These are phyloP conservation scores for Mastigias papua DNA, from an alignment of 30 jellyfish, hydroid and myxozoan genomes.

Conservation along the genomic window DNA sequence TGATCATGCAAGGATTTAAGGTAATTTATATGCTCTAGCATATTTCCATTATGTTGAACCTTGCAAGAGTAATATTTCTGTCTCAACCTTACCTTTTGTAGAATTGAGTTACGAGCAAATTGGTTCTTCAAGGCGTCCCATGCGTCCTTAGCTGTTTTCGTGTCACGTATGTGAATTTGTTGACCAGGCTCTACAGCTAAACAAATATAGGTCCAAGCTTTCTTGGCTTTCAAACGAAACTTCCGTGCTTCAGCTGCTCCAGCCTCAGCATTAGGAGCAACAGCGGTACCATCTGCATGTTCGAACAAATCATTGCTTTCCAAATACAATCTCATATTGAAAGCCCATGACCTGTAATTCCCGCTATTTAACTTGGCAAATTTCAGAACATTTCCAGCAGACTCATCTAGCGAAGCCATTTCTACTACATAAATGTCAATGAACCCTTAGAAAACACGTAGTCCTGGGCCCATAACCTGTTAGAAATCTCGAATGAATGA, in stretches of 20 bases:
- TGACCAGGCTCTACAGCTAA: conserved; percentile 59
- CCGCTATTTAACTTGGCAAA: conserved; percentile 31
- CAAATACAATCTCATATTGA: conserved; percentile 45
- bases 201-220: conserved; percentile 48
- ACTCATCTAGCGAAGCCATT: conserved; percentile 32
- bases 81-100: conserved; percentile 36
- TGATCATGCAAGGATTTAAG: conserved; percentile 58
- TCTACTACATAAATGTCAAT: background rate
- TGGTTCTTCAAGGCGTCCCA: conserved; percentile 57
- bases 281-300: conserved; percentile 55
- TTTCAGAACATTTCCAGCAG: conserved; percentile 33
- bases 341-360: conserved; percentile 62
- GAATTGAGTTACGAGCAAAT: conserved; percentile 50
- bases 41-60: conserved; percentile 29
- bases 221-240: conserved; percentile 6
- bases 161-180: conserved; percentile 46
- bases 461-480: conserved; percentile 51
- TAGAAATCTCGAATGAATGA: background rate
- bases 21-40: conserved; percentile 46
- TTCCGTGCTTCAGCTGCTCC: background rate
- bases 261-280: conserved; percentile 41
- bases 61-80: conserved; percentile 48
- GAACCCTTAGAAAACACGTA: background rate
- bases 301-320: conserved; percentile 49
- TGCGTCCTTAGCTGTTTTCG: conserved; percentile 41